These are phyloP conservation scores for Zelostemma sp. DNA, from an alignment of 1,140 invertebrate genomes.

Conservation along the genomic window DNA sequence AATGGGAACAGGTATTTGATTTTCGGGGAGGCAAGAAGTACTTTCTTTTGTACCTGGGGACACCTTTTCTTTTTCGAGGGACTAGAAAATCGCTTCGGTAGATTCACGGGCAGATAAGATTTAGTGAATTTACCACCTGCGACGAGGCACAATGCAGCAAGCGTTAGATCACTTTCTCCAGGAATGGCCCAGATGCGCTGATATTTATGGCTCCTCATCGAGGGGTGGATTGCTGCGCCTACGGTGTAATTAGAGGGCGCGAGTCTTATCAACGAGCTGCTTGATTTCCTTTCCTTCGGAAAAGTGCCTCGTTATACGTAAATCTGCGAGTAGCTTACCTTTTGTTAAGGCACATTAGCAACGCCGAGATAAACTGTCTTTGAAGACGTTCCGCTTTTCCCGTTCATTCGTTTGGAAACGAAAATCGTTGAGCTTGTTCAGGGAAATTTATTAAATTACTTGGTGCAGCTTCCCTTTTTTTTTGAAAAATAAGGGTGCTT, in stretches of 20 bases:
- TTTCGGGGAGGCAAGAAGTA: background rate
- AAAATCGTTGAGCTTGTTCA: too few relatives aligned
- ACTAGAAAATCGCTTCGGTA: conserved; percentile 16
- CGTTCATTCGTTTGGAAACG: too few relatives aligned
- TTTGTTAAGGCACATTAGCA: conserved; percentile 61
- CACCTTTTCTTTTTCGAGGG: conserved; percentile 3
- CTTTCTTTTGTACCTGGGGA: conserved; percentile 29
- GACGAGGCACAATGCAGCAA: conserved; percentile 43
- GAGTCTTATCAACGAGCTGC: conserved; percentile 56
- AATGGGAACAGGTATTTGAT: background rate
- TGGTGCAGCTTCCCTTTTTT: too few relatives aligned
- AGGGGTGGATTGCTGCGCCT: conserved; percentile 56
- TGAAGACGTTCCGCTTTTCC: too few relatives aligned
- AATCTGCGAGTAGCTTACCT: conserved; percentile 41
- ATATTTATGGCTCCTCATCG: conserved; percentile 65
- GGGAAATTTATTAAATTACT: too few relatives aligned
- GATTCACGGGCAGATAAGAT: conserved; percentile 28
- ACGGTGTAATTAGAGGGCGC: conserved; percentile 70
- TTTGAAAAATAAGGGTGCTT: too few relatives aligned
- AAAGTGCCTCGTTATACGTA: conserved; percentile 49
- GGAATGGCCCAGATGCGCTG: conserved; percentile 60
- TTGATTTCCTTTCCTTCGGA: conserved; percentile 53
- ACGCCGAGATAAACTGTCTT: conserved; percentile 46
- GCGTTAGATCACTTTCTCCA: conserved; percentile 54
- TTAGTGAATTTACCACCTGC: conserved; percentile 31